Base-by-base conservation (phyloP, 2,888 invertebrate species). In the Eudasyphora cyanicolor region DNA sequence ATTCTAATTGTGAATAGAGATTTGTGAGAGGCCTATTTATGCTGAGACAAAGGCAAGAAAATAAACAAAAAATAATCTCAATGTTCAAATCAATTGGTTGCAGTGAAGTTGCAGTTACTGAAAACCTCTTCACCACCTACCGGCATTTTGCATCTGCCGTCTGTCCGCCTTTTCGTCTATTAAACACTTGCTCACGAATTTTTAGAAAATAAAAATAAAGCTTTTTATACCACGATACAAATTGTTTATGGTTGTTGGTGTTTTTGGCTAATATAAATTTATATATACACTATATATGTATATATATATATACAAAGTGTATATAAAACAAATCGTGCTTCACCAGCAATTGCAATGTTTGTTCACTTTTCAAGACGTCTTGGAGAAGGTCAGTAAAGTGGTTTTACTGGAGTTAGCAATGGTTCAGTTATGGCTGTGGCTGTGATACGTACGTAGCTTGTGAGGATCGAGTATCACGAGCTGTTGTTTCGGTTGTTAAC, bases 321-420 rank as follows among this genome's bases (percentile, higher is more conserved):
- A 77, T 38, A 70, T 74, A 62, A 21, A 77, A n/a, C n/a, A 76
- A 73, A 78, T 78, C 70, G 62, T 83, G 70, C 60, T 24, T 54
- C 19, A 64, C 35, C 42, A 67, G 24, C 62, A 21, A 64, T 17
- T 17, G n/a, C 21, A 67, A 62, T 62, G 32, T 10, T 42, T 67
- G 24, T 42, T 67, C 67, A 67, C 64, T 38, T 35, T 27, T 64
- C 57, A 57, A 64, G 67, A 67, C 67, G 54, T 69, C n/a, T 76
- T 14, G 57, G 76, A 84, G 84, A 84, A 84, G 84, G 84, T 84
- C 84, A 84, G 81, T 81, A 79, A 81, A 84, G 84, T 81, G 81
- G 84, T 84, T 79, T 35, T 69, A 62, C 81, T 76, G 60, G 81
- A 71, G 45, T 76, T 64, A n/a, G n/a, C n/a, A n/a, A n/a, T n/a